A percentile compares a stretch with the other conserved stretches of the same genome.
These are phyloP conservation scores for Morbakka virulenta DNA, from an alignment of 30 jellyfish, hydroid and myxozoan species.

Conservation along the genomic window DNA sequence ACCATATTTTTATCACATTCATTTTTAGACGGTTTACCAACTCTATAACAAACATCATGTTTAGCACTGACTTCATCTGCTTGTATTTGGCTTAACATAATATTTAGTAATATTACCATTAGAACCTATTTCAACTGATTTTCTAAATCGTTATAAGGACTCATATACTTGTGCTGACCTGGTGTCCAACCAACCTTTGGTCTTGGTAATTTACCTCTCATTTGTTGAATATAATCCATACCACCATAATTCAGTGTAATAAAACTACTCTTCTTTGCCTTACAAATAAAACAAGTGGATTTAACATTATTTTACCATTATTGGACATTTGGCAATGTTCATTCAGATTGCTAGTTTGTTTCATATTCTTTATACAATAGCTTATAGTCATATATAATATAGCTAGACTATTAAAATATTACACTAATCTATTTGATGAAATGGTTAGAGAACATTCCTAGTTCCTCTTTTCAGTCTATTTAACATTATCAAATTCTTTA, in stretches of 20 bases:
- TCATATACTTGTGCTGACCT: neutral
- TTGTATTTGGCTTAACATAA: too few relatives aligned
- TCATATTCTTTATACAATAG: constrained; percentile 38
- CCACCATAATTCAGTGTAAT: constrained; percentile 2
- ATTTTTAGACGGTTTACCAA: too few relatives aligned
- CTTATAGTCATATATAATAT: constrained; percentile 9
- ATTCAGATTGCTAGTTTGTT: constrained; percentile 11
- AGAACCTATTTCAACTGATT: neutral
- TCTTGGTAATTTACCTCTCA: constrained; percentile 5
- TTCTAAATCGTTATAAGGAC: constrained; percentile 2
- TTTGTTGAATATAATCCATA: neutral
- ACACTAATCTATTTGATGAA: too few relatives aligned
- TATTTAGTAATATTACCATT: too few relatives aligned
- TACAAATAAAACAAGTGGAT: constrained; percentile 29
- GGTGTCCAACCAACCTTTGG: constrained; percentile 29
- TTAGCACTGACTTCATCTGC: too few relatives aligned
- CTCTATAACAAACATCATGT: too few relatives aligned
- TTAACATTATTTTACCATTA: constrained; percentile 18
- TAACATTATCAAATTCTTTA: too few relatives aligned
- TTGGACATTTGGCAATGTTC: constrained; percentile 8
- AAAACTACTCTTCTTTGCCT: constrained; percentile 22
- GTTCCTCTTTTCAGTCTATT: too few relatives aligned
- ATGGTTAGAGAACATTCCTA: too few relatives aligned
- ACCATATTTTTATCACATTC: too few relatives aligned
- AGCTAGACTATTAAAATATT: too few relatives aligned